These are phyloP conservation scores for Copsychus sechellarum DNA, from an alignment of 2,113 vertebrate genomes.

Conservation along the genomic window DNA sequence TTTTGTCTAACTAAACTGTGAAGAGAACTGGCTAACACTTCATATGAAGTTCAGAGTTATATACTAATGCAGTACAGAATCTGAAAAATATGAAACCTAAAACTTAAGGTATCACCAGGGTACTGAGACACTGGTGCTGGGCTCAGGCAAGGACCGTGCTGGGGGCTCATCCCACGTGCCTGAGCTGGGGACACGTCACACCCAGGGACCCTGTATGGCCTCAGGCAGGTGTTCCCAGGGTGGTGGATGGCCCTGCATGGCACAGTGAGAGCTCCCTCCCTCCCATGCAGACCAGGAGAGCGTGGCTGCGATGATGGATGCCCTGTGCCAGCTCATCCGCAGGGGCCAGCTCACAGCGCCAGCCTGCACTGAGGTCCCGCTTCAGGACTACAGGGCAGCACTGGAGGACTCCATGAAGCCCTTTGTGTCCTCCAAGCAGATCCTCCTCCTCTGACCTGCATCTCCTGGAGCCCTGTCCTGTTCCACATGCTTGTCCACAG, in stretches of 20 bases:
- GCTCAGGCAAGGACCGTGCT: rapidly evolving
- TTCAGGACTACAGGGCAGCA: slow-evolving; percentile 81
- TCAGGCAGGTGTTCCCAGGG: rapidly evolving
- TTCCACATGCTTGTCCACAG: not conserved
- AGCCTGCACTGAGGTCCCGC: slow-evolving; percentile 72
- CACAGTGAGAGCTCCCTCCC: not conserved
- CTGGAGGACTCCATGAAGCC: slow-evolving; percentile 83
- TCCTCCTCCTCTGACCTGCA: slow-evolving; percentile 83
- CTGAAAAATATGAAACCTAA: not conserved
- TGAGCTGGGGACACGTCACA: not conserved
- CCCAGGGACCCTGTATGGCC: rapidly evolving
- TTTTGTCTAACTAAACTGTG: not conserved
- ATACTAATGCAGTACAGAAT: not conserved
- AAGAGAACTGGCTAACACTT: not conserved
- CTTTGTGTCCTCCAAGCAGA: slow-evolving; percentile 86
- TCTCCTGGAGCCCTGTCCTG: not conserved
- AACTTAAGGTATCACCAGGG: not conserved
- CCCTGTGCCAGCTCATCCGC: slow-evolving; percentile 81
- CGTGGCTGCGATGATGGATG: slow-evolving; percentile 79
- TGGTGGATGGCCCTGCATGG: rapidly evolving
- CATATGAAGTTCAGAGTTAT: not conserved
- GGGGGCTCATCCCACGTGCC: rapidly evolving
- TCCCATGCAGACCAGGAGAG: slow-evolving; percentile 52
- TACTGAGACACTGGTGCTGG: not conserved
- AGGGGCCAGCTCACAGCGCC: slow-evolving; percentile 82